Evolutionary conservation across 2,888 invertebrate genomes (phyloP).

Genomic region (Encarsia formosa): DNA sequence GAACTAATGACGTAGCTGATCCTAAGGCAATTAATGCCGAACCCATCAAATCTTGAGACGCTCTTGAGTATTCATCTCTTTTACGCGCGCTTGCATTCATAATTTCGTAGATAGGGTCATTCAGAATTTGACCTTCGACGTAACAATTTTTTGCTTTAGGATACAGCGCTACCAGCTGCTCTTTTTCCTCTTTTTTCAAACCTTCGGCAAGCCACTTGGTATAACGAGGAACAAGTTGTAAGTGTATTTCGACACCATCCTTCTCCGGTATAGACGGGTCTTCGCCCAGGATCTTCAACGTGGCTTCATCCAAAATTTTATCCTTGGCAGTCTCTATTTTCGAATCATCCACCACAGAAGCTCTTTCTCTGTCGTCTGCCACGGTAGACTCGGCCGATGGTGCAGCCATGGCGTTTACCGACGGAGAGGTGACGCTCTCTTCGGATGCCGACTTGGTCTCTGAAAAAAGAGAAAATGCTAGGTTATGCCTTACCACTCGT

Average conservation of each 20-base stretch:
- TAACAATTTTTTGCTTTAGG: neutral
- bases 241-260: slow-evolving; percentile 16
- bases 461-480: neutral
- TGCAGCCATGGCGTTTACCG: neutral
- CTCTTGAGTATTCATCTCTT: slow-evolving; percentile 18
- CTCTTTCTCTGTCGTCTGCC: neutral
- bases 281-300: slow-evolving; percentile 20
- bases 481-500: neutral
- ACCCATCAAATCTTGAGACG: slow-evolving; percentile 20
- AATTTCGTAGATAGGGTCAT: slow-evolving; percentile 16
- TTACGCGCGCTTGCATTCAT: slow-evolving; percentile 15
- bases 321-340: neutral
- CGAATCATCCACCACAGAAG: neutral
- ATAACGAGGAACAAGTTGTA: slow-evolving; percentile 20
- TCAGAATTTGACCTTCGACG: slow-evolving; percentile 22
- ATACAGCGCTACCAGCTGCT: slow-evolving; percentile 9
- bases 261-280: slow-evolving; percentile 6
- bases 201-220: slow-evolving; percentile 20
- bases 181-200: slow-evolving; percentile 23
- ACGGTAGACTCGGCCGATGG: neutral
- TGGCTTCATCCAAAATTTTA: slow-evolving; percentile 16
- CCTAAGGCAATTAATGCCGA: neutral
- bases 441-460: neutral
- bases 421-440: neutral
- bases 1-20: neutral